Percentiles rank a stretch among this genome's conserved stretches.
Conservation (phyloP, 2,888 invertebrate species). For the Calameuta idolon region DNA sequence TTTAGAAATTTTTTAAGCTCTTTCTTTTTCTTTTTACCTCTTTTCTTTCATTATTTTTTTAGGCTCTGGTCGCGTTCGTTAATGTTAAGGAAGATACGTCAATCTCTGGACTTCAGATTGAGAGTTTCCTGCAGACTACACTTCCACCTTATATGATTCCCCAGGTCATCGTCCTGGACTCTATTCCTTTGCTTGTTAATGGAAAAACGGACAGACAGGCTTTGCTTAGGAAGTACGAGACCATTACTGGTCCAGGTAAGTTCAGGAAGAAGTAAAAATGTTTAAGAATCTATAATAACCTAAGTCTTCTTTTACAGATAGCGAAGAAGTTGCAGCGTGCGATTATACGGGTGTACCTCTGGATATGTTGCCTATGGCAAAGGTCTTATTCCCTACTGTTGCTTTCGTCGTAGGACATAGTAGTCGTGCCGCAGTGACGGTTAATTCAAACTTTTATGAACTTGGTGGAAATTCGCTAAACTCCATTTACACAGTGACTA, state of each 20-base stretch:
- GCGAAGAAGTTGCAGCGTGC: slow-evolving; percentile 72
- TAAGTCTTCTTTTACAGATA: slow-evolving; percentile 66
- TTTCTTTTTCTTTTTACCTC: slow-evolving; percentile 10
- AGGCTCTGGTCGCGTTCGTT: slow-evolving; percentile 79
- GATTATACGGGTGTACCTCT: slow-evolving; percentile 76
- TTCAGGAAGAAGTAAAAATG: background rate
- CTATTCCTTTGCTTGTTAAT: slow-evolving; percentile 84
- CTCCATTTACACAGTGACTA: slow-evolving; percentile 84
- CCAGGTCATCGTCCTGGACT: slow-evolving; percentile 77
- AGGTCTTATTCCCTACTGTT: slow-evolving; percentile 80
- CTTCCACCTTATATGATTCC: slow-evolving; percentile 86
- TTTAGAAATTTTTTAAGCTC: background rate
- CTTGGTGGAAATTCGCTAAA: slow-evolving; percentile 90
- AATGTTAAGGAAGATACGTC: slow-evolving; percentile 64
- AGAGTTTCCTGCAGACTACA: slow-evolving; percentile 73
- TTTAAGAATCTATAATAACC: background rate
- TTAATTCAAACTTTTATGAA: slow-evolving; percentile 82
- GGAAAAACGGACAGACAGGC: slow-evolving; percentile 89
- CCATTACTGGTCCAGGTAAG: slow-evolving; percentile 77
- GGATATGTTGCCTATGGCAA: slow-evolving; percentile 73
- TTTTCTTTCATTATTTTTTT: slow-evolving; percentile 69
- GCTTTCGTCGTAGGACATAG: slow-evolving; percentile 78
- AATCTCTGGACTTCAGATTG: slow-evolving; percentile 73
- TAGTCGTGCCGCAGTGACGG: slow-evolving; percentile 72
- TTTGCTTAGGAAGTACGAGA: slow-evolving; percentile 80